A percentile compares a stretch with the other conserved stretches of the same genome.
These are phyloP conservation scores for Drosophila ustulata DNA, from an alignment of 2,888 invertebrate species.

Conservation along the genomic window DNA sequence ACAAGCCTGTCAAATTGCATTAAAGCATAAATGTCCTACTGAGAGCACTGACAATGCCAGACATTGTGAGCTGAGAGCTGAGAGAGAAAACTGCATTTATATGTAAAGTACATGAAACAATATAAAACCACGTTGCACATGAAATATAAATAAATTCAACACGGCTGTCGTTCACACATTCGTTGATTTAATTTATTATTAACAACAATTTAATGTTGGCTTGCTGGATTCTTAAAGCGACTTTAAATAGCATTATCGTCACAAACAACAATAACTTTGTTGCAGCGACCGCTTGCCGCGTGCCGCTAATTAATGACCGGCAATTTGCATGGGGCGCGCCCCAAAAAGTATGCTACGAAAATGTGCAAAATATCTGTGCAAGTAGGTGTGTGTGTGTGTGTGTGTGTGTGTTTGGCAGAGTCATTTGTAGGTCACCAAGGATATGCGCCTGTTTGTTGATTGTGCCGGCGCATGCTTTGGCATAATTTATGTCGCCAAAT, in stretches of 20 bases:
- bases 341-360: conserved; percentile 38
- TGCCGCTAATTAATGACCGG: conserved; percentile 74
- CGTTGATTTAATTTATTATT: conserved; percentile 38
- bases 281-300: conserved; percentile 36
- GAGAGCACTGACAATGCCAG: background rate
- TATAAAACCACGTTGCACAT: conserved; percentile 30
- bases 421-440: conserved; percentile 31
- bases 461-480: conserved; percentile 63
- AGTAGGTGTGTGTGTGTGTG: conserved; percentile 1
- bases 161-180: conserved; percentile 2
- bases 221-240: conserved; percentile 39
- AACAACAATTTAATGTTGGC: conserved; percentile 32
- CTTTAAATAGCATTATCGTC: conserved; percentile 56
- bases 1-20: background rate
- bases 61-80: conserved; percentile 4
- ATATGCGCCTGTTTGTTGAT: conserved; percentile 36
- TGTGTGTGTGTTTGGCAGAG: conserved; percentile 20
- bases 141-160: conserved; percentile 34
- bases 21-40: background rate
- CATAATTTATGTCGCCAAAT: conserved; percentile 74
- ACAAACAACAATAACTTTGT: conserved; percentile 6
- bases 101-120: conserved; percentile 24
- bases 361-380: background rate
- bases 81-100: conserved; percentile 19
- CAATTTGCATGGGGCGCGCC: conserved; percentile 62